Evolutionary conservation across 2,113 vertebrate genomes (phyloP).

Genomic region (Corvus cornix): DNA sequence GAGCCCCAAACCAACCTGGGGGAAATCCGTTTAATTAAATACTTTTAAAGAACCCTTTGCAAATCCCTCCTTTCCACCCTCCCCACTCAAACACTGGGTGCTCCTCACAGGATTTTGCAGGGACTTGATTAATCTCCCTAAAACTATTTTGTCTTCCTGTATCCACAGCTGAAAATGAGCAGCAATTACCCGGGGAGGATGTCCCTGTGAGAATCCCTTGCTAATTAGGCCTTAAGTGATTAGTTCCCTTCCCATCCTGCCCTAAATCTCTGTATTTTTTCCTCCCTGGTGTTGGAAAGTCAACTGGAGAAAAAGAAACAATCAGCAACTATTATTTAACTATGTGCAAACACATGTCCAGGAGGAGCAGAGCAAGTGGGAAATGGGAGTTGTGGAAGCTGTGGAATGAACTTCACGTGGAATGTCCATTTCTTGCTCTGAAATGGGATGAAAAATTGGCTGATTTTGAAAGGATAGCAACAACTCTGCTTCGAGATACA

Average conservation of each 20-base stretch:
- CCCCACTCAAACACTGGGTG: neutral
- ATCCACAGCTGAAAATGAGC: neutral
- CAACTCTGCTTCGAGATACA: accelerated
- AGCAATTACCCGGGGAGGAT: neutral
- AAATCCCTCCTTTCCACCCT: neutral
- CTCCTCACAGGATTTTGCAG: neutral
- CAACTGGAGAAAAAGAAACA: neutral
- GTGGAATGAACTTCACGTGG: accelerated
- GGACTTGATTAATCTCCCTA: neutral
- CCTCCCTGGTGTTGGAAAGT: neutral
- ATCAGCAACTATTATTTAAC: neutral
- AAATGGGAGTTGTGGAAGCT: neutral
- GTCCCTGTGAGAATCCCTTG: neutral
- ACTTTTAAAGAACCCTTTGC: neutral
- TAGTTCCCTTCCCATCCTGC: neutral
- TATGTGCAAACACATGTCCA: accelerated
- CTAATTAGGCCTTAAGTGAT: neutral
- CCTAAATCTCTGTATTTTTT: neutral
- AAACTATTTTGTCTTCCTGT: neutral
- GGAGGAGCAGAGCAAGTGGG: neutral
- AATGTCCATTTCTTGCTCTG: neutral
- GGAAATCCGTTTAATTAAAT: neutral
- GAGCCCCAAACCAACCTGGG: neutral
- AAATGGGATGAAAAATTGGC: accelerated
- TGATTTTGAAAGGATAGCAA: neutral